A percentile compares a stretch with the other conserved stretches of the same genome.
Conservation (phyloP, 2,113 vertebrate species). For the Cercocebus atys region DNA sequence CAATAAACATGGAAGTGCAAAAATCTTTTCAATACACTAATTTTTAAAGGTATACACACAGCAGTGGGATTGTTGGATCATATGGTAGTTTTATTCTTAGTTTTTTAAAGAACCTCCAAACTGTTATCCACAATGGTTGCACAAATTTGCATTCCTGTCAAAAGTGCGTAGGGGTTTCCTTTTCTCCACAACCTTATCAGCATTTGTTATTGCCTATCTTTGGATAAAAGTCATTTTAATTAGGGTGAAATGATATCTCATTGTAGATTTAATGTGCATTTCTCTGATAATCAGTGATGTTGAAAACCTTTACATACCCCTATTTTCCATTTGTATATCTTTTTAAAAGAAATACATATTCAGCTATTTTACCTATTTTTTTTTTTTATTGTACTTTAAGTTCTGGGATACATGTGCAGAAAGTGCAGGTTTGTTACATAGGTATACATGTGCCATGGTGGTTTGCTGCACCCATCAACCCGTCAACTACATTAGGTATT, state of each 20-base stretch:
- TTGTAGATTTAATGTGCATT: neutral
- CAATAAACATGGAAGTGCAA: neutral
- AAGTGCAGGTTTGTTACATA: too few relatives aligned
- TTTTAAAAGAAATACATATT: too few relatives aligned
- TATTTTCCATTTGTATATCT: too few relatives aligned
- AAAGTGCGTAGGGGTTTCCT: neutral
- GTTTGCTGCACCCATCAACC: too few relatives aligned
- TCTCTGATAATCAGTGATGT: neutral
- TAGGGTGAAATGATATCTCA: neutral
- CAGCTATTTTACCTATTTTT: too few relatives aligned
- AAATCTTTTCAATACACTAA: neutral
- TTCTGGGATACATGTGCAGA: too few relatives aligned
- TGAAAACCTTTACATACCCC: neutral
- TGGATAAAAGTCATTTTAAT: neutral
- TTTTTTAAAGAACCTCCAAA: neutral
- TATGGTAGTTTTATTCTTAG: neutral
- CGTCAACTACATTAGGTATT: too few relatives aligned
- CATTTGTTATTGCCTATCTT: neutral
- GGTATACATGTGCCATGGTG: too few relatives aligned
- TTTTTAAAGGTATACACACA: neutral
- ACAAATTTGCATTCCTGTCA: neutral
- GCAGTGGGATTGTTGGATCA: neutral
- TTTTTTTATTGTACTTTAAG: too few relatives aligned
- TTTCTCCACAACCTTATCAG: neutral
- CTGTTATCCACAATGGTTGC: neutral